phyloP scores from a whole-genome alignment of 2,113 vertebrate species.

The Grammomys dolichurus region DNA sequence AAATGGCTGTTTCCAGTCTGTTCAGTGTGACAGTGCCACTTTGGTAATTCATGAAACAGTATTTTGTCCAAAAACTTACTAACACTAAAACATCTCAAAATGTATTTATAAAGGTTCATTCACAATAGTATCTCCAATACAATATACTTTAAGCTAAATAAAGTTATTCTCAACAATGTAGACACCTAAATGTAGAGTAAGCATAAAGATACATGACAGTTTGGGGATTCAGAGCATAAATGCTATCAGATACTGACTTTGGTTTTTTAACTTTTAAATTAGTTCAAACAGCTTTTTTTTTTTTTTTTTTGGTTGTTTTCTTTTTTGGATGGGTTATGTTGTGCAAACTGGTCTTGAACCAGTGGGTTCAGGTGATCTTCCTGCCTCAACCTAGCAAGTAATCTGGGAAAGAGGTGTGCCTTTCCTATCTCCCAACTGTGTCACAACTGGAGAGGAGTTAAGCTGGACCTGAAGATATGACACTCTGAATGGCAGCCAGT shows the following conservation, averaged over 20 bases:
- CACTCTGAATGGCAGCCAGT: neutral
- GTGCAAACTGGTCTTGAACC: neutral
- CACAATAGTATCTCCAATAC: neutral
- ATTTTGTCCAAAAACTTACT: neutral
- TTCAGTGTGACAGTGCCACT: neutral
- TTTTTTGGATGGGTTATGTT: neutral
- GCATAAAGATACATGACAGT: neutral
- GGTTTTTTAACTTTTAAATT: neutral
- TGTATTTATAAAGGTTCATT: neutral
- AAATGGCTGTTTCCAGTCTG: neutral
- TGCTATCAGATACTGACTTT: neutral
- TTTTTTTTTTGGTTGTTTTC: neutral
- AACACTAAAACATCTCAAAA: neutral
- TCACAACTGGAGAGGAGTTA: neutral
- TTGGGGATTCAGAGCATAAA: neutral
- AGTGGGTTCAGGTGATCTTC: neutral
- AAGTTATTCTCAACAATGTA: neutral
- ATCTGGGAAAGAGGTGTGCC: too few species aligned
- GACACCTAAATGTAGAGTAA: neutral
- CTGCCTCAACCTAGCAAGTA: neutral
- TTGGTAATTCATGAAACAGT: neutral
- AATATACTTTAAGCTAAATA: neutral
- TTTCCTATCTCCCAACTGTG: neutral
- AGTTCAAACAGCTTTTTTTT: neutral
- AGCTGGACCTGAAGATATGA: neutral